A percentile compares a stretch with the other conserved stretches of the same genome.
Evolutionary conservation across 2,113 vertebrate species (phyloP).

Genomic region (Heterochromis multidens): DNA sequence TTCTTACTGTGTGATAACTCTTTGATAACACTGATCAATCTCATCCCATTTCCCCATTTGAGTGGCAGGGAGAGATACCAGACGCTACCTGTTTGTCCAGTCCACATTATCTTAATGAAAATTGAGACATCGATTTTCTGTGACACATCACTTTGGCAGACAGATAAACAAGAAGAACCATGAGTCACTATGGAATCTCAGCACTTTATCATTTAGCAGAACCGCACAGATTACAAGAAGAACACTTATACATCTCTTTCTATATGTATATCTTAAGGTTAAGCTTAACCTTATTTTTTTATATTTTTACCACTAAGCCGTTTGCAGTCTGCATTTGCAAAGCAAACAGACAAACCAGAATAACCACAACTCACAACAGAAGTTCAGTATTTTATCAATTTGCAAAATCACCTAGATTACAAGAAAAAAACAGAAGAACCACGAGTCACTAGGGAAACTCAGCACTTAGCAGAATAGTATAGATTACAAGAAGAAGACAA

Average conservation of each 20-base stretch:
- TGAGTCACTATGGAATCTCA: not conserved
- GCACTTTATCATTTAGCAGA: constrained; percentile 33
- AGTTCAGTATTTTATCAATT: too few species aligned
- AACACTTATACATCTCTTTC: not conserved
- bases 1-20: not conserved
- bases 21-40: constrained; percentile 44
- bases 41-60: not conserved
- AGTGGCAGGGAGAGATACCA: constrained; percentile 5
- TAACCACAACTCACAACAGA: too few species aligned
- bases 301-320: not conserved
- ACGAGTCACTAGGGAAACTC: not conserved
- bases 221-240: constrained; percentile 18
- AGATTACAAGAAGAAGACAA: not conserved
- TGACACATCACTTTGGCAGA: constrained; percentile 46
- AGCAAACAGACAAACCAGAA: not conserved
- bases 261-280: not conserved
- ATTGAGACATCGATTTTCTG: constrained; percentile 50
- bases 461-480: not conserved
- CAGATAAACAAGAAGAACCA: constrained; percentile 16
- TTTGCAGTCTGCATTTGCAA: not conserved
- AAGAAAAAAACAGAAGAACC: too few species aligned
- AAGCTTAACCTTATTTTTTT: not conserved
- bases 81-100: constrained; percentile 7
- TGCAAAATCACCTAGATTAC: too few species aligned
- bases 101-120: constrained; percentile 59